Evolutionary conservation across 2,888 invertebrate genomes (phyloP), one percentile per base, ranked within the genome.

Genomic region (Troides oblongomaculatus): DNA sequence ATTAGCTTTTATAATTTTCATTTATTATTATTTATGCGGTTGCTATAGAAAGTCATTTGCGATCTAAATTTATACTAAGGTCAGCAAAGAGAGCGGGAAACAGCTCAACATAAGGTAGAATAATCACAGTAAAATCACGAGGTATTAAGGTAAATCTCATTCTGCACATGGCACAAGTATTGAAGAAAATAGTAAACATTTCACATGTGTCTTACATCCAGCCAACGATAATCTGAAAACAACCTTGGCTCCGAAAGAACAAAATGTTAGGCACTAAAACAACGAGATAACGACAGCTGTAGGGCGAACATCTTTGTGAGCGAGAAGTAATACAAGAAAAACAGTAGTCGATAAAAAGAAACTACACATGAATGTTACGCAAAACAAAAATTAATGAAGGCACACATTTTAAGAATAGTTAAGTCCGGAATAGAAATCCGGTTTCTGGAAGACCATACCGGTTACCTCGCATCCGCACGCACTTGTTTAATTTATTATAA

Each of bases 311-410:
- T 61, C 60, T 57, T 23, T n/a, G 23, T 23, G 57, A 58, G 23
- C 8, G 14, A 5, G 57, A 58, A 58, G 57, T 58, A 21, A 58
- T 58, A 58, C 57, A 58, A 21, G 57, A 58, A 8, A n/a, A 58
- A 58, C n/a, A 58, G n/a, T 23, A 14, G 12, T 58, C 14, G 57
- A 53, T n/a, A 53, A 58, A 58, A 14, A 58, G 23, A 12, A 23
- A 58, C 57, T 58, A 58, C 57, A 58, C 57, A 58, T 58, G 57
- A 23, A 58, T 58, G 21, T 58, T 58, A 58, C 23, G 57, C 57
- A 58, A 58, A 58, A 58, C 23, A 58, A 58, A 53, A 58, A 58
- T 58, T 23, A 63, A 63, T 25, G 14, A 50, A 17, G 50, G 50
- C 46, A 58, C 18, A 63, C 62, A 50, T 60, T 60, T 59, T 6